Evolutionary conservation across 2,797 vertebrate species (phyloP).

Genomic region (Eospalax fontanierii): DNA sequence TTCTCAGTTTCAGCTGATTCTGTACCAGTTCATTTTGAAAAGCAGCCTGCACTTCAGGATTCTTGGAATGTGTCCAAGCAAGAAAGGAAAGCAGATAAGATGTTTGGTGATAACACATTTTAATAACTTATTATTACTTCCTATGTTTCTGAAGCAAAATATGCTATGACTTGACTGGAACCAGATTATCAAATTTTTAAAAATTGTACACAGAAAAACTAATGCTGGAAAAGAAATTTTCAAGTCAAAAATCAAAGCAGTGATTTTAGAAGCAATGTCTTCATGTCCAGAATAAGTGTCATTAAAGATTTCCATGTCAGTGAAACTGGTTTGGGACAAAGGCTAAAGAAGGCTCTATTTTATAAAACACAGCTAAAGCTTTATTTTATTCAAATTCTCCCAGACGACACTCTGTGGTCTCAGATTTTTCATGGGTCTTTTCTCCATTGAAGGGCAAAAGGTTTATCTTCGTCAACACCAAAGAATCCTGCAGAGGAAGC

Average conservation of each 20-base stretch:
- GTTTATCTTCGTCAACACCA: background rate
- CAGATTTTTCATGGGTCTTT: conserved; percentile 64
- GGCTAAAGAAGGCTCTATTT: conserved; percentile 67
- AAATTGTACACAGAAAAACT: background rate
- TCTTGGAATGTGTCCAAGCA: conserved; percentile 49
- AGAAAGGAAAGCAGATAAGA: conserved; percentile 59
- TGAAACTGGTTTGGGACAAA: conserved; percentile 65
- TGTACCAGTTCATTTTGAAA: background rate
- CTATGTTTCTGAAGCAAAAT: conserved; percentile 1
- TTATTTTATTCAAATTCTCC: conserved; percentile 74
- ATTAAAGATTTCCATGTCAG: conserved; percentile 62
- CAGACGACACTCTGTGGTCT: conserved; percentile 72
- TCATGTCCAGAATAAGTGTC: conserved; percentile 62
- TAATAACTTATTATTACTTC: background rate
- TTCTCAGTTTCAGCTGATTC: background rate
- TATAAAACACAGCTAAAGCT: conserved; percentile 58
- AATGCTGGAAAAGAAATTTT: background rate
- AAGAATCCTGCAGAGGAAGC: background rate
- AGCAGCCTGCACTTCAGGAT: conserved; percentile 36
- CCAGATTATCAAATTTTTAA: background rate
- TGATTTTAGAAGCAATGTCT: conserved; percentile 61
- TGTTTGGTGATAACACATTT: conserved; percentile 45
- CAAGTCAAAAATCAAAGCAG: conserved; percentile 52
- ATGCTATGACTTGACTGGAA: background rate
- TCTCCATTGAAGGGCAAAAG: background rate